Percentiles rank a stretch among this genome's conserved stretches.
Conservation (phyloP, 2,888 invertebrate genomes). For the Apodemia mormo region DNA sequence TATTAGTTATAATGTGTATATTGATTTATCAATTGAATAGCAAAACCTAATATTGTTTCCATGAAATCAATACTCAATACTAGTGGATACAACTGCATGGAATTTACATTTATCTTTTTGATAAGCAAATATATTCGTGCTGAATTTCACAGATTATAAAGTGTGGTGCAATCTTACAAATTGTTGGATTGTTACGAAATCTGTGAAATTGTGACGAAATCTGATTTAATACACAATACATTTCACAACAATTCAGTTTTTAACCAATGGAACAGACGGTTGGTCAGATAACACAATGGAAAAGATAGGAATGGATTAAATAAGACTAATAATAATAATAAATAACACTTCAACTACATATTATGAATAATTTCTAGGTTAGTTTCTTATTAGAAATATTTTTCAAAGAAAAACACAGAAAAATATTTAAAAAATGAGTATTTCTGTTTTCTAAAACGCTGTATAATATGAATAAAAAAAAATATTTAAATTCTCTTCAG, state of each 20-base stretch:
- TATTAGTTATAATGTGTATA: too few species aligned
- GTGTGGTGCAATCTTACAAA: conserved; percentile 14
- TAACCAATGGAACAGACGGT: too few species aligned
- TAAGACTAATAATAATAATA: too few species aligned
- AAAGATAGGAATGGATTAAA: too few species aligned
- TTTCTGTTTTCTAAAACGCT: neutral
- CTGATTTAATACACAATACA: neutral
- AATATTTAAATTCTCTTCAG: neutral
- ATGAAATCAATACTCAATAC: neutral
- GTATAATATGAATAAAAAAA: neutral
- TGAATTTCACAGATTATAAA: conserved; percentile 9
- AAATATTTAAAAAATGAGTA: neutral
- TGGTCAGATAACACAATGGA: neutral
- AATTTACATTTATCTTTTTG: neutral
- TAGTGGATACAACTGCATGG: neutral
- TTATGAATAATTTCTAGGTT: neutral
- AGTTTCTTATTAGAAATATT: neutral
- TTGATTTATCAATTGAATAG: too few species aligned
- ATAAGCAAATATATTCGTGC: neutral
- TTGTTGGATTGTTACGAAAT: neutral
- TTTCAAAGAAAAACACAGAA: neutral
- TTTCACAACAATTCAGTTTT: neutral
- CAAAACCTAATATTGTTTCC: too few species aligned
- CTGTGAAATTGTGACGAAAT: conserved; percentile 13
- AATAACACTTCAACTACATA: neutral